These are phyloP conservation scores for Drosophila willistoni DNA, from an alignment of 1,140 invertebrate genomes.

Conservation along the genomic window DNA sequence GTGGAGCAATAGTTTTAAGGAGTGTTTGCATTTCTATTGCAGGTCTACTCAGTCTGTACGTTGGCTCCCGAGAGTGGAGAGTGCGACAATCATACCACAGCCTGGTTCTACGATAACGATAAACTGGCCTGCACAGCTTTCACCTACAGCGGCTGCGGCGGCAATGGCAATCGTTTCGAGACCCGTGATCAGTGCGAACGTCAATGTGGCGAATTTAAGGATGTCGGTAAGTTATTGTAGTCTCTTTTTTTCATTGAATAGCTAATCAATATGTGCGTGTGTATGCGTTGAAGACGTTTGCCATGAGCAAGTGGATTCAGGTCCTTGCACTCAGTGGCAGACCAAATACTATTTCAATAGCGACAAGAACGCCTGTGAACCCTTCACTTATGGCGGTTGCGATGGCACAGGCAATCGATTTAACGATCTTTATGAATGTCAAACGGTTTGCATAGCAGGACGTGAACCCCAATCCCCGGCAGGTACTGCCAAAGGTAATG, in stretches of 20 bases:
- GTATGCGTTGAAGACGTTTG: slow-evolving; percentile 85
- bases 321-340: slow-evolving; percentile 87
- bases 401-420: slow-evolving; percentile 94
- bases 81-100: slow-evolving; percentile 86
- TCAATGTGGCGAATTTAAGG: slow-evolving; percentile 89
- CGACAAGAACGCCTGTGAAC: slow-evolving; percentile 84
- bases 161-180: slow-evolving; percentile 92
- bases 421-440: slow-evolving; percentile 88
- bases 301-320: slow-evolving; percentile 85
- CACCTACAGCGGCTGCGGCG: slow-evolving; percentile 91
- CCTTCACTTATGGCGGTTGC: slow-evolving; percentile 93
- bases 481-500: slow-evolving; percentile 66
- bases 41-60: slow-evolving; percentile 84
- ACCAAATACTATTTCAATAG: slow-evolving; percentile 88
- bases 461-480: slow-evolving; percentile 60
- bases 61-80: slow-evolving; percentile 88
- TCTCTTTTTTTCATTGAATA: slow-evolving; percentile 10
- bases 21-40: not conserved
- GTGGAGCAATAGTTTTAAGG: no score
- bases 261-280: slow-evolving; percentile 52
- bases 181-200: slow-evolving; percentile 92
- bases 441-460: slow-evolving; percentile 85
- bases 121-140: slow-evolving; percentile 88
- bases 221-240: slow-evolving; percentile 86
- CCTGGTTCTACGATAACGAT: slow-evolving; percentile 90